Percentiles rank a stretch among this genome's conserved stretches.
Evolutionary conservation across 2,113 vertebrate genomes (phyloP).

Genomic region (Copsychus sechellarum): DNA sequence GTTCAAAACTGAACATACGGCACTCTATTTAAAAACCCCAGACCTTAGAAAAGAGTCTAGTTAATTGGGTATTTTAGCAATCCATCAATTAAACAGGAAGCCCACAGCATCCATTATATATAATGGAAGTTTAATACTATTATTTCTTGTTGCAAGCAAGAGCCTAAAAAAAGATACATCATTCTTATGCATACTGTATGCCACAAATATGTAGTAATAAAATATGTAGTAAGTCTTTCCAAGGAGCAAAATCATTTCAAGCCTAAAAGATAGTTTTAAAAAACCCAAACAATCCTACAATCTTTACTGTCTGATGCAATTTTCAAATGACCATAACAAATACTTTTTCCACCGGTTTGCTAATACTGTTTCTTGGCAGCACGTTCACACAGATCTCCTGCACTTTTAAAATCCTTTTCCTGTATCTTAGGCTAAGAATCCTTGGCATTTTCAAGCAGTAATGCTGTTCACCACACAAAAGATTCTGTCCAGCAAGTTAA

Average conservation of each 20-base stretch:
- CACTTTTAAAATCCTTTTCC: background rate
- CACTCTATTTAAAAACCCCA: background rate
- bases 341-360: background rate
- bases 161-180: background rate
- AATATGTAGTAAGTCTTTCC: background rate
- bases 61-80: background rate
- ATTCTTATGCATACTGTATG: accelerated
- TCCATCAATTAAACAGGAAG: background rate
- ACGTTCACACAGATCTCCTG: too few relatives aligned
- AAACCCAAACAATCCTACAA: background rate
- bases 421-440: background rate
- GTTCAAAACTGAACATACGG: background rate
- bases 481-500: background rate
- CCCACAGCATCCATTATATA: background rate
- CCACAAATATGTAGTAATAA: background rate
- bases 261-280: background rate
- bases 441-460: background rate
- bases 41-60: background rate
- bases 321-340: background rate
- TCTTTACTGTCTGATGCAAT: background rate
- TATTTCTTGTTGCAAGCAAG: background rate
- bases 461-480: background rate
- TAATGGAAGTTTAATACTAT: background rate
- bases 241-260: background rate
- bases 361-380: background rate